Evolutionary conservation across 2,797 vertebrate genomes (phyloP).

Genomic region (Australoheros facetus): DNA sequence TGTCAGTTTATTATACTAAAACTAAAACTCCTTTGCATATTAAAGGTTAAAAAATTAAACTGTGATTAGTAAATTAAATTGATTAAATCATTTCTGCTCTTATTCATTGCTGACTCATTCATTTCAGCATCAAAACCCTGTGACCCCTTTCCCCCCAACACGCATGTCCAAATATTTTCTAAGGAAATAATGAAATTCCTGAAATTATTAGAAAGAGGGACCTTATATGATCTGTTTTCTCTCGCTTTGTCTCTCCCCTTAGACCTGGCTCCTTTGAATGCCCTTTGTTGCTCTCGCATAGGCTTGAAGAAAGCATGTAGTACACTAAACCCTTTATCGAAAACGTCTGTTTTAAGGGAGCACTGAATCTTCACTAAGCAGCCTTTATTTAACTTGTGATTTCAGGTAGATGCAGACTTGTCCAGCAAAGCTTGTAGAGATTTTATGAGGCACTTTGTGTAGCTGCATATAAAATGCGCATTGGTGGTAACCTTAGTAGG

Average conservation of each 20-base stretch:
- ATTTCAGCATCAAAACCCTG: slow-evolving; percentile 51
- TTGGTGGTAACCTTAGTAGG: slow-evolving; percentile 46
- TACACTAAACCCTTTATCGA: slow-evolving; percentile 47
- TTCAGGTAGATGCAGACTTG: slow-evolving; percentile 29
- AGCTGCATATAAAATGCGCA: slow-evolving; percentile 44
- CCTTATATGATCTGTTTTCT: slow-evolving; percentile 73
- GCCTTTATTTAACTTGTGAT: slow-evolving; percentile 35
- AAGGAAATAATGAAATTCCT: slow-evolving; percentile 84
- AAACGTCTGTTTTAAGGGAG: slow-evolving; percentile 47
- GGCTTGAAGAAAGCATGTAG: slow-evolving; percentile 38
- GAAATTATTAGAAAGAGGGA: slow-evolving; percentile 79
- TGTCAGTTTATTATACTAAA: not conserved
- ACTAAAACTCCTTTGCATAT: not conserved
- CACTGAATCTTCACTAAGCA: slow-evolving; percentile 35
- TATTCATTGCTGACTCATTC: slow-evolving; percentile 52
- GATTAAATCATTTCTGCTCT: slow-evolving; percentile 28
- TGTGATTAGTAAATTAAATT: slow-evolving; percentile 37
- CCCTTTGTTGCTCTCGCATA: slow-evolving; percentile 38
- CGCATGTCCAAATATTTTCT: slow-evolving; percentile 79
- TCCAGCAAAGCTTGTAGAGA: slow-evolving; percentile 28
- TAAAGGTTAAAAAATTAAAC: slow-evolving; percentile 57
- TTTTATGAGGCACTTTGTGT: slow-evolving; percentile 56
- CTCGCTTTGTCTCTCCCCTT: slow-evolving; percentile 9
- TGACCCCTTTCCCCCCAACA: slow-evolving; percentile 41
- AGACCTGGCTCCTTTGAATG: slow-evolving; percentile 45